Evolutionary conservation across 2,888 invertebrate species (phyloP).

Genomic region (Polyommatus icarus): DNA sequence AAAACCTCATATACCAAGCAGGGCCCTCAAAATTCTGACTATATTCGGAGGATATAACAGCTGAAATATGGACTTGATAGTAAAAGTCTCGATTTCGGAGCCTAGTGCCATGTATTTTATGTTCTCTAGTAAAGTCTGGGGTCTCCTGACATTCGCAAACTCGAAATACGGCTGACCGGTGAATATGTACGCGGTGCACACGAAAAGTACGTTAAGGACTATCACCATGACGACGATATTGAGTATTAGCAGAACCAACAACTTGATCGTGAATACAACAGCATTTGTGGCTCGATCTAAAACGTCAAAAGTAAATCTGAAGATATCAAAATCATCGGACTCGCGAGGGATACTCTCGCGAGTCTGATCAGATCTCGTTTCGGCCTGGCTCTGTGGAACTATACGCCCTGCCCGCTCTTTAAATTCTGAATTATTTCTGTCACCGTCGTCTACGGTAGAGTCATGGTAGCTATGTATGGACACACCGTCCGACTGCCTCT

Average conservation of each 20-base stretch:
- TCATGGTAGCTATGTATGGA: constrained; percentile 62
- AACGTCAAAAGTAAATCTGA: background rate
- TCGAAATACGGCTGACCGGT: constrained; percentile 57
- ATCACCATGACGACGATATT: constrained; percentile 52
- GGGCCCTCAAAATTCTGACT: constrained; percentile 53
- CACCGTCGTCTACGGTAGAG: constrained; percentile 37
- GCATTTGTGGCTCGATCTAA: background rate
- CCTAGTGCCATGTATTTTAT: constrained; percentile 54
- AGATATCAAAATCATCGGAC: background rate
- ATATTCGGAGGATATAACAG: constrained; percentile 54
- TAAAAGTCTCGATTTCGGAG: constrained; percentile 50
- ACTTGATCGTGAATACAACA: constrained; percentile 46
- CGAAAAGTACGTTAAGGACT: constrained; percentile 52
- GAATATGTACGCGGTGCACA: constrained; percentile 48
- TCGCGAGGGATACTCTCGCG: background rate
- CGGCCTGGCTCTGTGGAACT: background rate
- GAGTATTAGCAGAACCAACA: constrained; percentile 51
- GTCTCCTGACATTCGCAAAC: constrained; percentile 50
- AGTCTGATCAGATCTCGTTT: background rate
- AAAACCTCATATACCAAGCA: constrained; percentile 38
- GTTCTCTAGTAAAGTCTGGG: constrained; percentile 53
- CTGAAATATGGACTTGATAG: constrained; percentile 54
- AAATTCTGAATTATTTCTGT: constrained; percentile 40
- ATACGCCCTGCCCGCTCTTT: background rate
- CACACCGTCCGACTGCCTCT: constrained; percentile 40